A percentile compares a stretch with the other conserved stretches of the same genome.
Conservation (phyloP, 2,797 vertebrate genomes). For the Erithacus rubecula region DNA sequence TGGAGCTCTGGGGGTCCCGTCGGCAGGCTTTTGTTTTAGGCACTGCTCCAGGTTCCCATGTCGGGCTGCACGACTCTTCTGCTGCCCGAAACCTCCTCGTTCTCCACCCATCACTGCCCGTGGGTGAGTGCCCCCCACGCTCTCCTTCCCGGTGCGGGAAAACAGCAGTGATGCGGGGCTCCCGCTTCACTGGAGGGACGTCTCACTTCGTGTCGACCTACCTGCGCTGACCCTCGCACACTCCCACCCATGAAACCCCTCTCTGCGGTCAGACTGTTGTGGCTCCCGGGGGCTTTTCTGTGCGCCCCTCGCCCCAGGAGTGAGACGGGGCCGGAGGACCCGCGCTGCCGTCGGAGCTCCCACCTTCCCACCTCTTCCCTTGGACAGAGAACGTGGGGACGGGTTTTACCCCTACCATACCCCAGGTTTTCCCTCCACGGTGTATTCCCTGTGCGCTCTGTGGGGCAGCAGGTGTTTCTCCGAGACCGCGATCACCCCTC, state of each 20-base stretch:
- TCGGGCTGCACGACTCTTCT: neutral
- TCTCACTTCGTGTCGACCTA: neutral
- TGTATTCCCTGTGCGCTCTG: accelerated
- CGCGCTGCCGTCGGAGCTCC: neutral
- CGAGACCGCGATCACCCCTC: neutral
- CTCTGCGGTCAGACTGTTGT: neutral
- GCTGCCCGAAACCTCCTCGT: neutral
- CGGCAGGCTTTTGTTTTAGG: constrained; percentile 73
- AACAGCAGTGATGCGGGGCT: accelerated
- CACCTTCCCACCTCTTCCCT: neutral
- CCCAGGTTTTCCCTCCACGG: neutral
- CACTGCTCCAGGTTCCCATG: neutral
- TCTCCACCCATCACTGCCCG: too few relatives aligned
- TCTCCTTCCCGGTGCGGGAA: neutral
- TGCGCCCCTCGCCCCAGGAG: neutral
- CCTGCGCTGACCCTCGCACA: neutral
- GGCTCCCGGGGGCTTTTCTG: neutral
- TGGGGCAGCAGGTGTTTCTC: neutral
- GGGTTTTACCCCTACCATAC: accelerated
- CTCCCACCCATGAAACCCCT: neutral
- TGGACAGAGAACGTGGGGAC: neutral
- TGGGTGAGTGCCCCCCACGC: neutral
- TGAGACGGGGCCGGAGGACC: accelerated
- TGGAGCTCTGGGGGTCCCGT: constrained; percentile 59
- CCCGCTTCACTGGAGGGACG: accelerated